Conservation (phyloP, 2,113 vertebrate genomes). For the Myiozetetes cayanensis region DNA sequence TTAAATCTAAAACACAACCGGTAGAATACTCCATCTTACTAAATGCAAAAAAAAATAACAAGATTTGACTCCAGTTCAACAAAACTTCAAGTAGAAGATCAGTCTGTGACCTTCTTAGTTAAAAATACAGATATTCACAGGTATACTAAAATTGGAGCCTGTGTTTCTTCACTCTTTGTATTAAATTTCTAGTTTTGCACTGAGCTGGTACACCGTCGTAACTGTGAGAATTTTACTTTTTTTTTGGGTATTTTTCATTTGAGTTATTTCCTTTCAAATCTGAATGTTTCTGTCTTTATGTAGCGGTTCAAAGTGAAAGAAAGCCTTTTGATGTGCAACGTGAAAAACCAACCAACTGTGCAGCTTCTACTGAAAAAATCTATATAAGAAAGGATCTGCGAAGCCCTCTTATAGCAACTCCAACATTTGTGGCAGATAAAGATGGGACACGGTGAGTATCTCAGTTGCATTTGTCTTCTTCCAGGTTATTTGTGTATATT, state of each 20-base stretch:
- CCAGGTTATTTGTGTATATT: neutral
- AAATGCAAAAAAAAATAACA: neutral
- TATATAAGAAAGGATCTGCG: conserved; percentile 96
- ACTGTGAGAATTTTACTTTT: neutral
- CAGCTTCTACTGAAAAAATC: conserved; percentile 97
- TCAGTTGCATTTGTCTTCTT: neutral
- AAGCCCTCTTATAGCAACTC: conserved; percentile 94
- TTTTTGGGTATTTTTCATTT: neutral
- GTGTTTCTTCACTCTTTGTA: neutral
- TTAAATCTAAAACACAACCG: neutral
- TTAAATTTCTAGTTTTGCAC: neutral
- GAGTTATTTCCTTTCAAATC: conserved; percentile 12
- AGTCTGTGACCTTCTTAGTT: neutral
- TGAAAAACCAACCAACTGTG: conserved; percentile 95
- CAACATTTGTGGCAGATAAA: conserved; percentile 95
- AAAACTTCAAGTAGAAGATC: neutral
- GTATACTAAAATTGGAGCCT: neutral
- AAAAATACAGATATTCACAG: neutral
- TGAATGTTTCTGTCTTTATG: conserved; percentile 3
- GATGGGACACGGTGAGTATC: conserved; percentile 83
- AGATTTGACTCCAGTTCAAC: neutral
- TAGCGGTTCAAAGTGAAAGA: conserved; percentile 97
- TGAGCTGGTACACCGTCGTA: neutral
- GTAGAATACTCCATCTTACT: neutral
- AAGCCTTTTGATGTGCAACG: conserved; percentile 94